Conservation (phyloP, 2,797 vertebrate genomes). For the Eulemur albifrons region DNA sequence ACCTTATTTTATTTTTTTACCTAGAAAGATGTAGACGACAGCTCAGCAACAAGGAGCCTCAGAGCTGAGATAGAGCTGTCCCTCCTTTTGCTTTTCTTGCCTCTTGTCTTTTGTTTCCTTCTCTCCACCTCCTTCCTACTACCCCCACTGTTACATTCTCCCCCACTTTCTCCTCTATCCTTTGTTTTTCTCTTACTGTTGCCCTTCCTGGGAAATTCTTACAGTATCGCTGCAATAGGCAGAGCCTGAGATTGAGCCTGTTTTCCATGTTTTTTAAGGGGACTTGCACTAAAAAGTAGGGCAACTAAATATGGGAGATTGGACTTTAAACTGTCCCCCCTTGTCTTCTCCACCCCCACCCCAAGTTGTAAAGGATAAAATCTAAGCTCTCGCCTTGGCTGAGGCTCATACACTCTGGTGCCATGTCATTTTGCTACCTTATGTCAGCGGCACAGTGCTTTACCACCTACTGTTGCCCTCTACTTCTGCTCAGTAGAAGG, state of each 20-base stretch:
- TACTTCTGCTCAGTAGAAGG: not conserved
- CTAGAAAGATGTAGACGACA: constrained; percentile 29
- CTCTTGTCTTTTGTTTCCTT: not conserved
- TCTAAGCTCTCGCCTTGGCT: not conserved
- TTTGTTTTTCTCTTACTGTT: not conserved
- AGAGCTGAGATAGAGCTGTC: not conserved
- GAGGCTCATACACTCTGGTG: not conserved
- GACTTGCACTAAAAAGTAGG: constrained; percentile 1
- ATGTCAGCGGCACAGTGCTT: not conserved
- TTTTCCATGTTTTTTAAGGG: constrained; percentile 18
- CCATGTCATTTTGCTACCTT: not conserved
- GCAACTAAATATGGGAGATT: not conserved
- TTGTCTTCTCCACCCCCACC: not conserved
- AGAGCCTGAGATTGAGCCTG: not conserved
- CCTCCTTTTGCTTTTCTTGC: not conserved
- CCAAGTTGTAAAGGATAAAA: not conserved
- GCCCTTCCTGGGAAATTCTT: constrained; percentile 26
- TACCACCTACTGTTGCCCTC: not conserved
- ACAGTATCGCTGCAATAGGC: not conserved
- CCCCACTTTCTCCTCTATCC: not conserved
- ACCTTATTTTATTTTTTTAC: not conserved
- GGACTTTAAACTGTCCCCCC: not conserved
- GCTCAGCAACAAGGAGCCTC: not conserved
- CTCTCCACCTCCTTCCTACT: not conserved
- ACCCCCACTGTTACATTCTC: not conserved